Conservation (phyloP, 2,113 vertebrate genomes). For the Nasalis larvatus region DNA sequence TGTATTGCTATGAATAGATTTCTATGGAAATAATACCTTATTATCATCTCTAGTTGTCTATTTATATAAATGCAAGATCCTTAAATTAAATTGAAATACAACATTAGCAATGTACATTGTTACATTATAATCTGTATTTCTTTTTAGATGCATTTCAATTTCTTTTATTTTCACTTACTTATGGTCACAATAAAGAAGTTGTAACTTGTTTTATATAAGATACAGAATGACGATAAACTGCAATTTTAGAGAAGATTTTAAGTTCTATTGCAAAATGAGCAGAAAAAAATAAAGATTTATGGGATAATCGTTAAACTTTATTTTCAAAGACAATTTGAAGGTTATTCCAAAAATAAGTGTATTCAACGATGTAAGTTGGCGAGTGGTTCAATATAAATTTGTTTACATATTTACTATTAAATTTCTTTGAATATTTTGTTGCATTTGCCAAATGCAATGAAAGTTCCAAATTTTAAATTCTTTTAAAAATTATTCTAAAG, state of each 20-base stretch:
- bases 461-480: background rate
- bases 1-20: background rate
- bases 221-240: background rate
- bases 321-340: background rate
- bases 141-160: background rate
- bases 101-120: background rate
- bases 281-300: background rate
- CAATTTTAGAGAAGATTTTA: background rate
- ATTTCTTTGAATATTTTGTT: background rate
- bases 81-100: background rate
- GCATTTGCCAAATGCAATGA: background rate
- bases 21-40: background rate
- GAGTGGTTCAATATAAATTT: background rate
- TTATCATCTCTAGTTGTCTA: background rate
- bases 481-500: background rate
- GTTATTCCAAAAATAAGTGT: background rate
- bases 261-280: background rate
- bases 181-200: background rate
- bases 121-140: background rate
- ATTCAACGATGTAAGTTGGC: background rate
- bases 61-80: background rate
- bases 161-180: background rate
- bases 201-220: background rate
- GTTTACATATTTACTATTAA: background rate
- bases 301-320: background rate